Evolutionary conservation across 2,797 vertebrate genomes (phyloP).

Genomic region (Schizopygopsis pylzovi): DNA sequence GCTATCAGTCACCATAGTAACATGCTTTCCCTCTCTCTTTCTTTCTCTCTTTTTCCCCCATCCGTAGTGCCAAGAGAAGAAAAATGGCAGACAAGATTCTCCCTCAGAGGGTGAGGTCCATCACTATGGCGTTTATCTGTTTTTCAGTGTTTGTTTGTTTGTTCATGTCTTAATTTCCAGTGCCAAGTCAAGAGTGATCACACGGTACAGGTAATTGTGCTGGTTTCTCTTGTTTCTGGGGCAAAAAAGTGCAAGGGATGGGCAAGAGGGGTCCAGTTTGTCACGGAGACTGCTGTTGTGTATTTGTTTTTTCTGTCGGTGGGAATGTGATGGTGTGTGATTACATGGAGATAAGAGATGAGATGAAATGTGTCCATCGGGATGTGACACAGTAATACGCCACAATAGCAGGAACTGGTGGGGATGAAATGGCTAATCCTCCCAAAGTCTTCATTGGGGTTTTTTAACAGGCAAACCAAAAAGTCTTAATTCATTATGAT

Average conservation of each 20-base stretch:
- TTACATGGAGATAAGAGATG: constrained; percentile 11
- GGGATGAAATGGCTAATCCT: constrained; percentile 13
- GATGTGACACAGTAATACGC: constrained; percentile 19
- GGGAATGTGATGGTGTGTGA: constrained; percentile 8
- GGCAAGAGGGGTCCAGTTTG: neutral
- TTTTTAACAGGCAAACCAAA: constrained; percentile 26
- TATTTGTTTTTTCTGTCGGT: constrained; percentile 6
- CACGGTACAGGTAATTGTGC: constrained; percentile 39
- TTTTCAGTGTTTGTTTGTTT: constrained; percentile 56
- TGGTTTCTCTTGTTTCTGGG: neutral
- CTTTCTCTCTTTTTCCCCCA: constrained; percentile 69
- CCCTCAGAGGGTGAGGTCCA: constrained; percentile 97
- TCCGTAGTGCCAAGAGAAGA: constrained; percentile 97
- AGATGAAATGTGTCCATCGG: neutral
- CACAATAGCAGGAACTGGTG: neutral
- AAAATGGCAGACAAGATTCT: constrained; percentile 99
- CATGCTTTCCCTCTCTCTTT: constrained; percentile 86
- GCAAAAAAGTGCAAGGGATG: constrained; percentile 26
- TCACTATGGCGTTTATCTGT: constrained; percentile 53
- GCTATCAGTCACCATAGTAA: constrained; percentile 98
- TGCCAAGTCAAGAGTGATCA: constrained; percentile 14
- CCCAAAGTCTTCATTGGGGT: neutral
- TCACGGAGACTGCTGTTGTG: neutral
- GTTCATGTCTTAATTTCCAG: constrained; percentile 40
- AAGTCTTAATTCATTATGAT: constrained; percentile 45